These are phyloP conservation scores for Eumacrocentrus americanus DNA, from an alignment of 2,888 invertebrate species.

Conservation along the genomic window DNA sequence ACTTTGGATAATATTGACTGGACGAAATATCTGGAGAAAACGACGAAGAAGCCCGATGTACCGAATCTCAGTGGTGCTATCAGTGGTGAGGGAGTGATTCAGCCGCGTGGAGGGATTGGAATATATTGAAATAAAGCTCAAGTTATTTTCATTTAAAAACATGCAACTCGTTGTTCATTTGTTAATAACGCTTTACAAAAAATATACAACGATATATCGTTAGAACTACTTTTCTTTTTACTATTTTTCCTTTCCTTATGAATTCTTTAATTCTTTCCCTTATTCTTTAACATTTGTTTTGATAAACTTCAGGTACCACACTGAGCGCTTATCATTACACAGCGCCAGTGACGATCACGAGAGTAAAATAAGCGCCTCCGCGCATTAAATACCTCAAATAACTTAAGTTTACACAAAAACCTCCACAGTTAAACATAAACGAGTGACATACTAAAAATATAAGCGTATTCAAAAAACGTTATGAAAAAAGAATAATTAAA, in stretches of 20 bases:
- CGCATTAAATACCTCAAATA: not conserved
- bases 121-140: not conserved
- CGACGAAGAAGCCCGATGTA: constrained; percentile 1
- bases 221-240: not conserved
- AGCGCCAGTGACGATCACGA: not conserved
- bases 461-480: too few species aligned
- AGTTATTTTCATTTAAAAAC: not conserved
- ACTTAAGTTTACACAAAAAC: not conserved
- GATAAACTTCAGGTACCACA: constrained; percentile 1
- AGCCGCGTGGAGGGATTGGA: constrained; percentile 2
- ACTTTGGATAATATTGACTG: constrained; percentile 31
- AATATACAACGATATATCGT: too few species aligned
- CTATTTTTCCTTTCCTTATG: not conserved
- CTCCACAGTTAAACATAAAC: not conserved
- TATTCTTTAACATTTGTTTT: not conserved
- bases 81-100: constrained; percentile 30
- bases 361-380: not conserved
- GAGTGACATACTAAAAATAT: too few species aligned
- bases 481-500: not conserved
- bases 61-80: not conserved
- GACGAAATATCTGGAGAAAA: constrained; percentile 27
- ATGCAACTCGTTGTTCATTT: not conserved
- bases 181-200: not conserved
- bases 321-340: not conserved
- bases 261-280: not conserved